Evolutionary conservation across 2,113 vertebrate species (phyloP).

Genomic region (Notothenia rossii): DNA sequence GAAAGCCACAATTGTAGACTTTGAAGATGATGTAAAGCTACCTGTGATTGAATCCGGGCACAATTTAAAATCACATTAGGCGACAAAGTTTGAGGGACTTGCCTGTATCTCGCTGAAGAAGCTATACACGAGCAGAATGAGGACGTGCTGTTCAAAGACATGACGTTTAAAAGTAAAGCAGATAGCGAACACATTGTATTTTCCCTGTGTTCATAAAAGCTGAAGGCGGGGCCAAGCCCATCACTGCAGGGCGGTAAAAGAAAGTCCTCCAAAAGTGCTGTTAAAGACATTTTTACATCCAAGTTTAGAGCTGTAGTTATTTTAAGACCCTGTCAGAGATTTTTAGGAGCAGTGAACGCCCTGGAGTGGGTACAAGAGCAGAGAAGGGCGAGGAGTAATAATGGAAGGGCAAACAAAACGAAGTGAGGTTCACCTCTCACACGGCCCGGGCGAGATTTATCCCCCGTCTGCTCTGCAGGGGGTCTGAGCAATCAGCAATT

Average conservation of each 20-base stretch:
- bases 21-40: constrained; percentile 20
- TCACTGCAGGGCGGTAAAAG: constrained; percentile 1
- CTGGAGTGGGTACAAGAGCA: not conserved
- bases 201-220: constrained; percentile 8
- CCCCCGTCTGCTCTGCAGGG: constrained; percentile 25
- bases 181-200: constrained; percentile 7
- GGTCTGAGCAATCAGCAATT: constrained; percentile 27
- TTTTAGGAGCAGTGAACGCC: constrained; percentile 13
- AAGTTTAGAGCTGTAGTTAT: constrained; percentile 40
- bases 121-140: constrained; percentile 26
- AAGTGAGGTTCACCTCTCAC: constrained; percentile 44
- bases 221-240: constrained; percentile 8
- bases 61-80: constrained; percentile 55
- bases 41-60: constrained; percentile 29
- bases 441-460: constrained; percentile 33
- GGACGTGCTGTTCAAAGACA: constrained; percentile 40
- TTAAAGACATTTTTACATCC: constrained; percentile 40
- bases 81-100: constrained; percentile 12
- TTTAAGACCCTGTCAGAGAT: constrained; percentile 14
- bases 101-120: constrained; percentile 26
- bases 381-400: constrained; percentile 30
- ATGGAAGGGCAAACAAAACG: constrained; percentile 51
- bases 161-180: constrained; percentile 4
- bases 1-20: not conserved
- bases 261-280: not conserved